phyloP scores from a whole-genome alignment of 2,888 invertebrate species.

The Pardosa pseudoannulata region DNA sequence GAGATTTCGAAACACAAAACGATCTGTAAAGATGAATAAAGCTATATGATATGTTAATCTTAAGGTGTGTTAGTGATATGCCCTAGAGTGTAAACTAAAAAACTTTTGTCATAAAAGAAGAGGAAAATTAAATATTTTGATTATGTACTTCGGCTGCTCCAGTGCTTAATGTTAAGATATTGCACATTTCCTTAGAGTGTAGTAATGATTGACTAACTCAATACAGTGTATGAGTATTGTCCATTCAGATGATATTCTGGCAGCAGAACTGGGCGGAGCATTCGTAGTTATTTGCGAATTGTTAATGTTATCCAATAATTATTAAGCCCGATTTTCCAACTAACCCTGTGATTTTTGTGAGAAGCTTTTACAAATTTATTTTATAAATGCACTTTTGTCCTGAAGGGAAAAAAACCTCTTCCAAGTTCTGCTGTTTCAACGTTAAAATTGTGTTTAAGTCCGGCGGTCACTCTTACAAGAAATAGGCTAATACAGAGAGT shows the following conservation, averaged over 20 bases:
- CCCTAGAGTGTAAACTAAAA: neutral
- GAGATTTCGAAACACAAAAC: too few species aligned
- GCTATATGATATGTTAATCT: neutral
- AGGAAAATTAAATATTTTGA: neutral
- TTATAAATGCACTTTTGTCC: too few species aligned
- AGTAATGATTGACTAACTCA: neutral
- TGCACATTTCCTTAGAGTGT: neutral
- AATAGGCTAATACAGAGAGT: constrained; percentile 22
- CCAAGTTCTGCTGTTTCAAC: constrained; percentile 34
- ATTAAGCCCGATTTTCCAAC: too few species aligned
- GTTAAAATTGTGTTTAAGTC: neutral
- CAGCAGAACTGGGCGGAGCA: neutral
- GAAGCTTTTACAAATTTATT: too few species aligned
- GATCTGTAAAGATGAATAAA: too few species aligned
- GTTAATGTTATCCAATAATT: too few species aligned
- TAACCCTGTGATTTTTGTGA: too few species aligned
- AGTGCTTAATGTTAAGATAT: neutral
- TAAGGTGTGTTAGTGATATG: neutral
- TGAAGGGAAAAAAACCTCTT: neutral
- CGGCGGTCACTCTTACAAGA: constrained; percentile 26
- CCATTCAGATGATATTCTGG: neutral
- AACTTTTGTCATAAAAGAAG: neutral
- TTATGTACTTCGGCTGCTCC: neutral
- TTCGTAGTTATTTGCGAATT: neutral
- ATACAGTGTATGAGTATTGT: neutral